These are phyloP conservation scores for Desmodus rotundus DNA, from an alignment of 2,113 vertebrate species.

Conservation along the genomic window DNA sequence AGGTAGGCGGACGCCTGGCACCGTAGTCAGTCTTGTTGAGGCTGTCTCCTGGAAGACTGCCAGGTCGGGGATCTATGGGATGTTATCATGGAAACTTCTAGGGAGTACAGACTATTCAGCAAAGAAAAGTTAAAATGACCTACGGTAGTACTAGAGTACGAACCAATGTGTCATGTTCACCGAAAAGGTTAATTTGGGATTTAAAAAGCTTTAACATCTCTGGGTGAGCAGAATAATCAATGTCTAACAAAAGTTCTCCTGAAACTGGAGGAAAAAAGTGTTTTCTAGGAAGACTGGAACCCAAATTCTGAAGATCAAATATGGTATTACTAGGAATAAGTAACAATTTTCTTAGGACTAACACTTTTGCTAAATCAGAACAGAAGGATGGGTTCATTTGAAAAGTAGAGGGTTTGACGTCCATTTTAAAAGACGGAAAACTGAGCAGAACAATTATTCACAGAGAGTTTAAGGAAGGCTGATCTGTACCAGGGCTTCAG, in stretches of 20 bases:
- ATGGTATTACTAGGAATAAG: background rate
- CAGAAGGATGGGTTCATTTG: background rate
- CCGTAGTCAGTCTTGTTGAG: background rate
- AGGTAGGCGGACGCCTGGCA: background rate
- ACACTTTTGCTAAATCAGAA: background rate
- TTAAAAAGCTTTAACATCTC: background rate
- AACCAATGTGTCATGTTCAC: background rate
- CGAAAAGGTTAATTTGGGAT: background rate
- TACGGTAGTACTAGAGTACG: background rate
- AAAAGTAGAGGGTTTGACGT: background rate
- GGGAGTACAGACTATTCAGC: background rate
- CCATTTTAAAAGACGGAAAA: background rate
- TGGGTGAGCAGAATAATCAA: background rate
- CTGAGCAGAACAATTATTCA: background rate
- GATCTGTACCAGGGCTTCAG: background rate
- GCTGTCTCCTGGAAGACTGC: background rate
- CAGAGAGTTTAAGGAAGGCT: background rate
- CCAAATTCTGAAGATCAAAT: background rate
- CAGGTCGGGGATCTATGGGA: background rate
- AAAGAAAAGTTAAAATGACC: background rate
- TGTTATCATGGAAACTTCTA: background rate
- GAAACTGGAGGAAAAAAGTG: background rate
- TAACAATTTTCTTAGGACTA: background rate
- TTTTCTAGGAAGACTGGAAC: constrained; percentile 15
- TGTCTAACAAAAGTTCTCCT: background rate